A percentile compares a stretch with the other conserved stretches of the same genome.
Evolutionary conservation across 2,888 invertebrate genomes (phyloP).

Genomic region (Trachelus troglodyta): DNA sequence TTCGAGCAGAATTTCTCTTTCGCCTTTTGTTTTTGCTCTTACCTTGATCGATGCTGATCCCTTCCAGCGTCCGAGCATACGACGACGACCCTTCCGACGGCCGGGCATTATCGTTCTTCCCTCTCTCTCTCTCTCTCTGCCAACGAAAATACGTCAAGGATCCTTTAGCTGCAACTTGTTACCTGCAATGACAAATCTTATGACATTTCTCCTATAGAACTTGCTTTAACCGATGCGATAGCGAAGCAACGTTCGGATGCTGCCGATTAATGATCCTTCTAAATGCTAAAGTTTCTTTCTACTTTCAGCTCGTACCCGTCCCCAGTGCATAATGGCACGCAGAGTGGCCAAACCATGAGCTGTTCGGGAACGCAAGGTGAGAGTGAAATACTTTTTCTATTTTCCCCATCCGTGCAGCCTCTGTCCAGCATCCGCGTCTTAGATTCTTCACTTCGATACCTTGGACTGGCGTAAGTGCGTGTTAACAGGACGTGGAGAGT

Average conservation of each 20-base stretch:
- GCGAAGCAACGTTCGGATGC: no score
- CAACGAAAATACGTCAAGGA: slow-evolving; percentile 40
- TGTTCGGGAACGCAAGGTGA: slow-evolving; percentile 59
- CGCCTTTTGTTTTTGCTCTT: neutral
- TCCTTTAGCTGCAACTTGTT: slow-evolving; percentile 26
- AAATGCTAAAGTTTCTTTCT: neutral
- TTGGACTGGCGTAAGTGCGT: no score
- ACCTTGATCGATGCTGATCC: neutral
- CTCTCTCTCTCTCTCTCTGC: neutral
- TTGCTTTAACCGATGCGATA: no score
- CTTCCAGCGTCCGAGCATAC: neutral
- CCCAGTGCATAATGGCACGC: slow-evolving; percentile 60
- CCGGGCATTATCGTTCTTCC: neutral
- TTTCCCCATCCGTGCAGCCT: no score
- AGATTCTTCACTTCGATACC: no score
- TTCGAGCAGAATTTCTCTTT: neutral
- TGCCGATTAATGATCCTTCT: neutral
- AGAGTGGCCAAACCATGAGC: slow-evolving; percentile 58
- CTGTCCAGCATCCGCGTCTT: no score
- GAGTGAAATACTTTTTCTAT: slow-evolving; percentile 1
- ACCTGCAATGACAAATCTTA: slow-evolving; percentile 20
- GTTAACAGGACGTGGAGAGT: no score
- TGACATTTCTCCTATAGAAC: slow-evolving; percentile 16
- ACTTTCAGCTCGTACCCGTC: slow-evolving; percentile 62
- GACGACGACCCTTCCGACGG: neutral